phyloP scores from a whole-genome alignment of 1,140 invertebrate species.

The Lasioglossum baleicum region DNA sequence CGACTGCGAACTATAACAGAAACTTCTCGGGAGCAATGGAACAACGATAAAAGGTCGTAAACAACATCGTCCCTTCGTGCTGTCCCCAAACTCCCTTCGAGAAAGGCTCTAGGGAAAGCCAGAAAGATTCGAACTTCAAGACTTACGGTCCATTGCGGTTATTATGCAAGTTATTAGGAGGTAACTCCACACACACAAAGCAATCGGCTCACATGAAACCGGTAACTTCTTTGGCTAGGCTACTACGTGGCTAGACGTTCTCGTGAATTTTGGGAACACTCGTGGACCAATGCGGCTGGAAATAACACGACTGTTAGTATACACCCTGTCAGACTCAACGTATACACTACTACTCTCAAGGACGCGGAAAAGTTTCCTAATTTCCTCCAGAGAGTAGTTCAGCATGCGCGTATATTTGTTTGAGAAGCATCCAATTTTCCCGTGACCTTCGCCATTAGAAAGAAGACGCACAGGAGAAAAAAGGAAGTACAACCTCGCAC shows the following conservation, averaged over 20 bases:
- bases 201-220: neutral
- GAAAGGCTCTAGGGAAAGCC: too few relatives aligned
- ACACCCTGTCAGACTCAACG: neutral
- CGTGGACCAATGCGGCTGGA: neutral
- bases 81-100: neutral
- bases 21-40: neutral
- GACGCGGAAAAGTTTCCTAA: neutral
- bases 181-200: neutral
- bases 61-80: neutral
- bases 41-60: neutral
- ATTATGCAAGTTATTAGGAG: neutral
- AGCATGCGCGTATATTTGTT: too few relatives aligned
- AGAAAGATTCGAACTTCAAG: neutral
- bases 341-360: neutral
- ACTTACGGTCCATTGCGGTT: neutral
- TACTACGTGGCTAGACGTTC: neutral
- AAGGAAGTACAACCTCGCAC: too few relatives aligned
- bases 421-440: neutral
- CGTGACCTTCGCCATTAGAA: too few relatives aligned
- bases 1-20: neutral
- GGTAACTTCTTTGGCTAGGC: constrained; percentile 1
- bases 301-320: constrained; percentile 15
- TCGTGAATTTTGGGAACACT: constrained; percentile 4
- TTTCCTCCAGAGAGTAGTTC: neutral
- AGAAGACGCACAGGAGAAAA: too few relatives aligned